Evolutionary conservation across 2,113 vertebrate genomes (phyloP).

Genomic region (Cinclus mexicanus): DNA sequence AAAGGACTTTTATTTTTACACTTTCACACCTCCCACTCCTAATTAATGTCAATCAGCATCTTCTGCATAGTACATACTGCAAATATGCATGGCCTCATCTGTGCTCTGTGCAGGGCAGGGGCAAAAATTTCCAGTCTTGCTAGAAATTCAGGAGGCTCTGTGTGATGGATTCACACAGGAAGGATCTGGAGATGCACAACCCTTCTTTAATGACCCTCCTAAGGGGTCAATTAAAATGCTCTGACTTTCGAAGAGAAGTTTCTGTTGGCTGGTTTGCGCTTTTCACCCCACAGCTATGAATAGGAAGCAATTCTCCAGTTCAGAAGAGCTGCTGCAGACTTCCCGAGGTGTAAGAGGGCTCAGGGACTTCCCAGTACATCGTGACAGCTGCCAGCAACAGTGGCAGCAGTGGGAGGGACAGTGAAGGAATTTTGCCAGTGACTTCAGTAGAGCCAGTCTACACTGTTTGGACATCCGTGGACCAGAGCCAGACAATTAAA

Average conservation of each 20-base stretch:
- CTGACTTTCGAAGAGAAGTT: rapidly evolving
- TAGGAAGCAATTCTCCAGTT: not conserved
- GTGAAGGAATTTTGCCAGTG: not conserved
- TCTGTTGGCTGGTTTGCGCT: not conserved
- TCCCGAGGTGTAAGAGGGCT: not conserved
- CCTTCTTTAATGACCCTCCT: not conserved
- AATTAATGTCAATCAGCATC: slow-evolving; percentile 68
- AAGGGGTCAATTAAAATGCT: not conserved
- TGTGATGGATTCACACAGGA: not conserved
- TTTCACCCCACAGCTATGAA: not conserved
- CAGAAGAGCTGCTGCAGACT: not conserved
- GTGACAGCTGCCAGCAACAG: not conserved
- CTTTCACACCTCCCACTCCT: slow-evolving; percentile 61
- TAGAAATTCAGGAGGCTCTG: not conserved
- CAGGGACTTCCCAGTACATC: not conserved
- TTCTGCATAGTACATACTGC: slow-evolving; percentile 34
- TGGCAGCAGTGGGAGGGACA: not conserved
- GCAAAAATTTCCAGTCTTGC: slow-evolving; percentile 36
- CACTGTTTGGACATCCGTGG: not conserved
- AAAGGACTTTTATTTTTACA: slow-evolving; percentile 60
- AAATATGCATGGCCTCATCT: slow-evolving; percentile 29
- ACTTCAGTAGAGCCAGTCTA: not conserved
- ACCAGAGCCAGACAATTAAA: not conserved
- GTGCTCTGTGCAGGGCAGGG: not conserved
- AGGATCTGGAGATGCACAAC: not conserved